phyloP scores from a whole-genome alignment of 2,888 invertebrate species.

The Epinotia ramella region DNA sequence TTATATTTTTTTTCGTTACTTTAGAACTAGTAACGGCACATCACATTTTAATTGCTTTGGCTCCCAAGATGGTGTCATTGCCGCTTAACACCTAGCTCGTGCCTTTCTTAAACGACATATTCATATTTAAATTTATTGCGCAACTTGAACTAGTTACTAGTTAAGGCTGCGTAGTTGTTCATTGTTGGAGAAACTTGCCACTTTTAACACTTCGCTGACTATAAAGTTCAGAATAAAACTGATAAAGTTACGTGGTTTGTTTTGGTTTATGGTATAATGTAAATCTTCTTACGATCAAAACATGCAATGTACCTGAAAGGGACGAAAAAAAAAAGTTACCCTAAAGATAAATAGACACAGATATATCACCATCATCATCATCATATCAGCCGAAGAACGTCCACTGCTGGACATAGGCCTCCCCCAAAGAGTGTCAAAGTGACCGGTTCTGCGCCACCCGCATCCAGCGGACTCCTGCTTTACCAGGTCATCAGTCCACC shows the following conservation, averaged over 20 bases:
- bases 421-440: too few relatives aligned
- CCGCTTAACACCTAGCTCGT: conserved; percentile 56
- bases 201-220: conserved; percentile 56
- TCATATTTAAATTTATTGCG: conserved; percentile 80
- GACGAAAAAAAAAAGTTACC: too few relatives aligned
- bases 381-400: too few relatives aligned
- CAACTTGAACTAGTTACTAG: conserved; percentile 77
- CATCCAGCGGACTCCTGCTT: too few relatives aligned
- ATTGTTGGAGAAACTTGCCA: conserved; percentile 64
- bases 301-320: too few relatives aligned
- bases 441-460: too few relatives aligned
- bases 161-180: conserved; percentile 67
- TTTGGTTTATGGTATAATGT: conserved; percentile 10
- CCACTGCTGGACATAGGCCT: too few relatives aligned
- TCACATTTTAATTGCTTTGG: background rate
- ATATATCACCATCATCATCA: too few relatives aligned
- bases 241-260: background rate
- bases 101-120: conserved; percentile 71
- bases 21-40: too few relatives aligned
- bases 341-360: too few relatives aligned
- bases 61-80: conserved; percentile 50
- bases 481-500: too few relatives aligned
- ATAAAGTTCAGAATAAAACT: conserved; percentile 18
- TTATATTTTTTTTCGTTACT: too few relatives aligned
- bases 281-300: background rate